Evolutionary conservation across 2,113 vertebrate genomes (phyloP), one percentile per base, ranked within the genome.

Genomic region (Sinocyclocheilus anophthalmus): DNA sequence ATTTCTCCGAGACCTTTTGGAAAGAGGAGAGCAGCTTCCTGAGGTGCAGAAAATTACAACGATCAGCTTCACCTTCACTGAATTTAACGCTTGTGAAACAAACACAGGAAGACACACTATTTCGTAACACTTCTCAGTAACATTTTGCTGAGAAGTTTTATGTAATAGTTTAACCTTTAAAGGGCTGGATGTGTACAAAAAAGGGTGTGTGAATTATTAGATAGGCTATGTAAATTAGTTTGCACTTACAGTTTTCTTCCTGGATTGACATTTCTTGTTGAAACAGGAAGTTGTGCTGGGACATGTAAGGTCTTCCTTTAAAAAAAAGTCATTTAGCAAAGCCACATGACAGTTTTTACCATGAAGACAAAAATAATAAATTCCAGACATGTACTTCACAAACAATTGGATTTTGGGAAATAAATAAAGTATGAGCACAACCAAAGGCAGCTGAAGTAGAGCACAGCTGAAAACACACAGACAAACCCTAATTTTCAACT

Each of bases 21-120:
- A 97, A 87, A 95, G 92, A 63, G 97, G 96, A 61, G 95, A 96
- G 73, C 92, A 91, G 69, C 93, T 96, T 86, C 96, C 97, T 1
- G 93, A 95, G 57, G 98, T 99, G 90, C 94, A 0, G 3, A 18
- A n/a, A 20, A 37, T 69, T 33, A 30, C 30, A 76, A 76, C 0
- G 22, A 39, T 9, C 42, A 48, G 26, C 76, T 77, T 67, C 63
- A 6, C 20, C 55, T 50, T 59, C 20, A 67, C 37, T 45, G 20
- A 22, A 26, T 42, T 76, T 61, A 42, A 18, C 14, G 2, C 20
- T 24, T 57, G 9, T 59, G 81, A 37, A 13, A 14, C 11, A 75
- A 75, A 84, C 12, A 45, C 33, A 10, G 50, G 33, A 30, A 57
- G 55, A 16, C 26, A 50, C 30, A n/a, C 50, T 14, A 3, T 75